Percentiles rank a stretch among this genome's conserved stretches.
phyloP scores from a whole-genome alignment of 2,888 invertebrate species.

The Callinectes sapidus region DNA sequence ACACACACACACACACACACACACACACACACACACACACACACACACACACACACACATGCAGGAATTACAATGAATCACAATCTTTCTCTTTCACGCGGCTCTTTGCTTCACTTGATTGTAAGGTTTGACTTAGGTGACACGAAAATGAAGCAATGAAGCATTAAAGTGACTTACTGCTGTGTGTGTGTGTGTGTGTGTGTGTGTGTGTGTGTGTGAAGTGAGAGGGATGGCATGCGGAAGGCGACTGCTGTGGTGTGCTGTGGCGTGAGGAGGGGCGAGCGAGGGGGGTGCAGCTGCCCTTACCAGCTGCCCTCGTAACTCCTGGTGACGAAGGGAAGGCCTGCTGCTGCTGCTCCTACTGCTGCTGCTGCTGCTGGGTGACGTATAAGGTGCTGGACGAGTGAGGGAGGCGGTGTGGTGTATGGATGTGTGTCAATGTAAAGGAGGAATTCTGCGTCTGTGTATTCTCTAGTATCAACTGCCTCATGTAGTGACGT shows the following conservation, averaged over 20 bases:
- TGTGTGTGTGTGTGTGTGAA: background rate
- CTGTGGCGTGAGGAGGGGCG: background rate
- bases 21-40: background rate
- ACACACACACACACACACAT: background rate
- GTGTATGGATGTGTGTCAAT: background rate
- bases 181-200: background rate
- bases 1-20: too few relatives aligned
- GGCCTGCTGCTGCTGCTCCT: background rate
- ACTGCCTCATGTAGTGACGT: too few relatives aligned
- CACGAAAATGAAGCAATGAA: too few relatives aligned
- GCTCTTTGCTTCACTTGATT: too few relatives aligned
- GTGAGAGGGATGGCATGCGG: background rate
- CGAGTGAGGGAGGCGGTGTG: background rate
- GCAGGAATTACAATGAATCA: background rate
- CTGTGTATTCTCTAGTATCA: too few relatives aligned
- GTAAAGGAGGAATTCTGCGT: background rate
- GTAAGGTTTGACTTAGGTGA: too few relatives aligned
- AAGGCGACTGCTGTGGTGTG: background rate
- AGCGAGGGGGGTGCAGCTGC: background rate
- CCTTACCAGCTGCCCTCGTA: background rate
- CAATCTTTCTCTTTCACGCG: background rate
- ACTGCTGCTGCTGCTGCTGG: background rate
- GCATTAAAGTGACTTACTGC: too few relatives aligned
- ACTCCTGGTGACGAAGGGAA: background rate
- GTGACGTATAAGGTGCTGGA: background rate